Evolutionary conservation across 2,888 invertebrate species (phyloP), one percentile per base, ranked within the genome.

Genomic region (Cheilosia pagana): DNA sequence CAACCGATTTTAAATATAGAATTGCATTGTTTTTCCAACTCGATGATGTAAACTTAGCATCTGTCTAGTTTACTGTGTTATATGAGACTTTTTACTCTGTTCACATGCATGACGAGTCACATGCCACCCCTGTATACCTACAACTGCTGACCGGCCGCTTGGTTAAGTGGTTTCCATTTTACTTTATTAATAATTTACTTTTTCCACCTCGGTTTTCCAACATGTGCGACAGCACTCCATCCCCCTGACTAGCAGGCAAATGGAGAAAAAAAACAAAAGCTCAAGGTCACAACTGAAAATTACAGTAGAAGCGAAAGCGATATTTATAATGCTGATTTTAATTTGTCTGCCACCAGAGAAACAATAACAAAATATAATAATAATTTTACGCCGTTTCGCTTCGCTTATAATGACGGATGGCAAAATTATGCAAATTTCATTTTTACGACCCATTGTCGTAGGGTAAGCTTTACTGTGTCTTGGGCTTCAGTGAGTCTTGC

Each of bases 251-350:
- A 52, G 45, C 43, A 59, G 52, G 45, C 43, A 62, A 72, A 55
- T 70, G 23, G 39, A 41, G n/a, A 63, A 78, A 71, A 28, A 65
- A 67, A 78, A 28, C 59, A 67, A 78, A 43, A 70, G 23, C 62
- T 41, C 85, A 85, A 85, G 85, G 85, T 81, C 85, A 55, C 50
- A 21, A 55, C 43, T 85, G 75, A 55, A 76, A 81, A 76, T 63
- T 65, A 68, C 63, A 45, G 48, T 71, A 62, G 48, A 75, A 85
- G 67, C 81, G 85, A 85, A 85, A 85, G 85, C 85, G 81, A 85
- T 85, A 79, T 85, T 79, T 79, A 70, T 79, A 79, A 48, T 59
- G 75, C 60, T 59, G 48, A 71, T 72, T 67, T 75, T 67, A 75
- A 74, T 74, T 78, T 43, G 67, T 45, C 48, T 65, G 35, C 41